phyloP scores from a whole-genome alignment of 1,140 invertebrate genomes.

The Batillaria attramentaria region DNA sequence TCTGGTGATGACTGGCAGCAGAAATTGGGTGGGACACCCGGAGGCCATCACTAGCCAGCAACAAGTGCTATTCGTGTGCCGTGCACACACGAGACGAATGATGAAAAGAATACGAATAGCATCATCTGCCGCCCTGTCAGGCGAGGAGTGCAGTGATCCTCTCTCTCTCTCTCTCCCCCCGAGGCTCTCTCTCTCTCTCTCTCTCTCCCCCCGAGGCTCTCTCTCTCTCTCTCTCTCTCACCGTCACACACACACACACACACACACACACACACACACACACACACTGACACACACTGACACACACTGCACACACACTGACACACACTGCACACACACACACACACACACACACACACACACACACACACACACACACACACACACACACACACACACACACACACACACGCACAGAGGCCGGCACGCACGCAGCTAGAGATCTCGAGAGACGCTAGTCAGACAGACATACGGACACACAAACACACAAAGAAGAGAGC shows the following conservation, averaged over 20 bases:
- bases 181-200: not conserved
- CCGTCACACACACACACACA: not conserved
- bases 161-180: not conserved
- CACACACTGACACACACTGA: not conserved
- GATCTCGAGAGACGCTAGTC: not conserved
- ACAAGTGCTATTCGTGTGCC: too few species aligned
- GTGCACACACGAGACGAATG: too few species aligned
- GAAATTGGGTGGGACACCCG: too few species aligned
- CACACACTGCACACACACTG: not conserved
- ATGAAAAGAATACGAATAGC: too few species aligned
- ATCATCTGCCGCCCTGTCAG: too few species aligned
- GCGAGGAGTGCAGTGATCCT: too few species aligned
- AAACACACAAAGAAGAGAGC: too few species aligned
- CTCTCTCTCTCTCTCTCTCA: not conserved
- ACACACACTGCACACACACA: not conserved
- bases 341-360: not conserved
- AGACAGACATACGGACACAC: too few species aligned
- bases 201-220: not conserved
- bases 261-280: slow-evolving; percentile 6
- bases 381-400: not conserved
- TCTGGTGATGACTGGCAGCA: too few species aligned
- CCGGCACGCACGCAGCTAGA: not conserved
- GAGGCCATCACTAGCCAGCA: too few species aligned
- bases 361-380: not conserved
- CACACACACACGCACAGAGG: not conserved